phyloP scores from a whole-genome alignment of 2,797 vertebrate genomes.

The Orestias chungarensis region DNA sequence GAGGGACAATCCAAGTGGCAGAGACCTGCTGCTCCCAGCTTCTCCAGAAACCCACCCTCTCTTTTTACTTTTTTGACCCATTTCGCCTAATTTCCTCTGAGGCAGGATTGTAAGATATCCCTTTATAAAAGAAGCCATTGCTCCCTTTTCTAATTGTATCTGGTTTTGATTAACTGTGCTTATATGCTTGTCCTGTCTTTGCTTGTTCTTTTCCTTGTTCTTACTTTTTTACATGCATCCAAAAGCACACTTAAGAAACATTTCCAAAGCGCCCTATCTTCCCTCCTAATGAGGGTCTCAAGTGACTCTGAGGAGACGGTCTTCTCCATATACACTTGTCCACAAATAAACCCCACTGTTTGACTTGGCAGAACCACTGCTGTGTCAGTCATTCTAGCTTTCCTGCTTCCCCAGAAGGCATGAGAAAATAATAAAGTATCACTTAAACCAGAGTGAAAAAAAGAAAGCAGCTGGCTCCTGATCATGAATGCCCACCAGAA shows the following conservation, averaged over 20 bases:
- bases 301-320: conserved; percentile 39
- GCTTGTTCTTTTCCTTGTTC: neutral
- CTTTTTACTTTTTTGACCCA: conserved; percentile 29
- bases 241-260: conserved; percentile 12
- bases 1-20: conserved; percentile 69
- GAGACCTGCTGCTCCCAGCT: conserved; percentile 71
- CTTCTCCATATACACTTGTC: conserved; percentile 67
- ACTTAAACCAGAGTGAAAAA: conserved; percentile 56
- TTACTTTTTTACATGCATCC: conserved; percentile 18
- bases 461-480: conserved; percentile 55
- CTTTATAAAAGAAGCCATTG: conserved; percentile 14
- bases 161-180: conserved; percentile 5
- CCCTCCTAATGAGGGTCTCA: conserved; percentile 60
- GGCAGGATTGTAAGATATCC: conserved; percentile 29
- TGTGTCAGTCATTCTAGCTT: conserved; percentile 68
- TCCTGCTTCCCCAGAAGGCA: conserved; percentile 62
- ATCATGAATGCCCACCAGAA: conserved; percentile 51
- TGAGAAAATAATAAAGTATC: conserved; percentile 72
- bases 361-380: conserved; percentile 71
- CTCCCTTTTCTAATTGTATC: neutral
- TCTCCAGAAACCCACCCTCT: conserved; percentile 52
- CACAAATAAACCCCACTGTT: conserved; percentile 75
- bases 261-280: conserved; percentile 48
- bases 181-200: neutral
- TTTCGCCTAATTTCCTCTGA: conserved; percentile 51